phyloP scores from a whole-genome alignment of 2,888 invertebrate genomes.

The Eledona agricola region DNA sequence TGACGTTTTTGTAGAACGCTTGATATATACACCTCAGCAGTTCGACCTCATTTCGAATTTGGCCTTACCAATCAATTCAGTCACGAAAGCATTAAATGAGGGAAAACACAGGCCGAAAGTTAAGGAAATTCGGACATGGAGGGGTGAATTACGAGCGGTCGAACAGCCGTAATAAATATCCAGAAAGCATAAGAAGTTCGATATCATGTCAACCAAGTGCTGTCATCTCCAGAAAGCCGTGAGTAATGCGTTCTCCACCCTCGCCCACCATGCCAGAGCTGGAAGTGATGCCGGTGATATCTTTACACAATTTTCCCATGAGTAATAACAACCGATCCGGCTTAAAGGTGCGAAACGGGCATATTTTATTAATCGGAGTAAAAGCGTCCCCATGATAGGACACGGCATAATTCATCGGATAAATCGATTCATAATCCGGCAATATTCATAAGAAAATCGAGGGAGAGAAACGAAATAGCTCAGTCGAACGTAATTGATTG shows the following conservation, averaged over 20 bases:
- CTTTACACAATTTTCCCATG: slow-evolving; percentile 44
- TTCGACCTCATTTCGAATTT: slow-evolving; percentile 12
- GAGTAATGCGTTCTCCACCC: slow-evolving; percentile 56
- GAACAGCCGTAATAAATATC: slow-evolving; percentile 54
- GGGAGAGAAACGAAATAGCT: slow-evolving; percentile 50
- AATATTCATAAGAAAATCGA: slow-evolving; percentile 53
- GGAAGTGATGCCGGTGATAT: slow-evolving; percentile 52
- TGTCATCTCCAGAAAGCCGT: slow-evolving; percentile 57
- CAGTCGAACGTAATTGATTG: slow-evolving; percentile 55
- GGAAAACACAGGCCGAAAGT: slow-evolving; percentile 11
- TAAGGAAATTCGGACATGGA: too few species aligned
- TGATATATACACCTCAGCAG: slow-evolving; percentile 7
- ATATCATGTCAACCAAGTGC: slow-evolving; percentile 54
- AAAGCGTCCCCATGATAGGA: slow-evolving; percentile 53
- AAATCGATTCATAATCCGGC: slow-evolving; percentile 54
- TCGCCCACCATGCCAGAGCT: slow-evolving; percentile 40
- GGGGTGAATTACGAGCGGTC: slow-evolving; percentile 41
- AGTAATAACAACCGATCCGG: slow-evolving; percentile 31
- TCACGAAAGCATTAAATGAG: slow-evolving; percentile 28
- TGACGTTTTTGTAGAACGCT: slow-evolving; percentile 17
- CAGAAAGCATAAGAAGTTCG: slow-evolving; percentile 52
- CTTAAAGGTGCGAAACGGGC: slow-evolving; percentile 26
- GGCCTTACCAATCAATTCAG: slow-evolving; percentile 22
- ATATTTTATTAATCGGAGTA: slow-evolving; percentile 38
- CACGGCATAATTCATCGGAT: slow-evolving; percentile 55